phyloP scores from a whole-genome alignment of 2,888 invertebrate species.

The Amphiduros pacificus region DNA sequence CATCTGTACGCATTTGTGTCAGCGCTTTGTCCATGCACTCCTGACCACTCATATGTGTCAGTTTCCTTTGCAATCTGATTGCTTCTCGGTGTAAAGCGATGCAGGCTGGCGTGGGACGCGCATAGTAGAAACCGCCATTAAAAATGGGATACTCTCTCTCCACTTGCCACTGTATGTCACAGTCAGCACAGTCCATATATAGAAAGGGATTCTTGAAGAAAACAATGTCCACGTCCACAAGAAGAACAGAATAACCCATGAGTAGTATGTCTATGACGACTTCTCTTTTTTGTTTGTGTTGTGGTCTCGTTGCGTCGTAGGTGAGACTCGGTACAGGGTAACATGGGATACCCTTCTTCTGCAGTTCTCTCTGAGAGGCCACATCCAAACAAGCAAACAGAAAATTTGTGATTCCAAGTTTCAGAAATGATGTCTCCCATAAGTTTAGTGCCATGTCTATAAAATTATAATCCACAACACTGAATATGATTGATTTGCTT shows the following conservation, averaged over 20 bases:
- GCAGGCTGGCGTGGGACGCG: neutral
- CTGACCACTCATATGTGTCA: neutral
- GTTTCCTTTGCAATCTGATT: neutral
- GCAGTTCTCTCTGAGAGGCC: neutral
- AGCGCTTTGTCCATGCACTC: neutral
- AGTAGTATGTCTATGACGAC: conserved; percentile 11
- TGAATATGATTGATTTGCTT: neutral
- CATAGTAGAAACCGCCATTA: conserved; percentile 8
- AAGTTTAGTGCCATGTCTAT: conserved; percentile 29
- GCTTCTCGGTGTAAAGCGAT: neutral
- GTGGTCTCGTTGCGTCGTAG: conserved; percentile 10
- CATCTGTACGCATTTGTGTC: neutral
- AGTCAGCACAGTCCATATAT: conserved; percentile 6
- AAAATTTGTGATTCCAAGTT: conserved; percentile 23
- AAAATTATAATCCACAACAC: conserved; percentile 18
- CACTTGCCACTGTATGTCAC: neutral
- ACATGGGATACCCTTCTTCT: neutral
- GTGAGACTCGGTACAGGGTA: neutral
- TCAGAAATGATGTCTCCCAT: conserved; percentile 18
- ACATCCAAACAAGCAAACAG: conserved; percentile 24
- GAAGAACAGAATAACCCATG: conserved; percentile 17
- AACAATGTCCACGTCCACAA: conserved; percentile 26
- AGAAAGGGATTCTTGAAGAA: conserved; percentile 24
- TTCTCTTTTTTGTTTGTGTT: conserved; percentile 30
- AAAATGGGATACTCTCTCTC: conserved; percentile 15